phyloP scores from a whole-genome alignment of 2,797 vertebrate species.

The Glyptemys insculpta region DNA sequence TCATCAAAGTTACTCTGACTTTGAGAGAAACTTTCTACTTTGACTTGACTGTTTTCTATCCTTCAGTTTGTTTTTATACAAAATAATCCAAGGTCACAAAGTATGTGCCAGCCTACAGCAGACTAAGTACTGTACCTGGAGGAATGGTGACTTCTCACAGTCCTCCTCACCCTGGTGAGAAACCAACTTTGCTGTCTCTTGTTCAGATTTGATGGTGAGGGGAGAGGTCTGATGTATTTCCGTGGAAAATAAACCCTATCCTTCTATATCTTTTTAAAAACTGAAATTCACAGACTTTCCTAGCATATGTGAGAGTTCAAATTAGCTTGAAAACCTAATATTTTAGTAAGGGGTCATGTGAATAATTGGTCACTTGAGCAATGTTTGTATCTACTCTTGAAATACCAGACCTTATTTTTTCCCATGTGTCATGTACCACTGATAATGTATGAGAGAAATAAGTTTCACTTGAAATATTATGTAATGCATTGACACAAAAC shows the following conservation, averaged over 20 bases:
- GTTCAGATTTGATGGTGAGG: background rate
- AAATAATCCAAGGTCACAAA: background rate
- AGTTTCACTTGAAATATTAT: background rate
- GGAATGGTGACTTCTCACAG: background rate
- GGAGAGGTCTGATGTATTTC: background rate
- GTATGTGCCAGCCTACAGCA: background rate
- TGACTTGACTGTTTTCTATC: background rate
- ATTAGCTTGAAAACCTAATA: background rate
- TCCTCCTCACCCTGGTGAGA: background rate
- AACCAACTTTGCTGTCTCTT: background rate
- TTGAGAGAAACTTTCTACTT: background rate
- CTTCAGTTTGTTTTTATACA: background rate
- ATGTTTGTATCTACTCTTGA: background rate
- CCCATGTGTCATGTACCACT: accelerated
- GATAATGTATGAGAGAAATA: background rate
- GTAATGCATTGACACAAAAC: background rate
- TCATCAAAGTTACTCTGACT: background rate
- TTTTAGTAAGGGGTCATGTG: background rate
- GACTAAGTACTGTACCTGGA: background rate
- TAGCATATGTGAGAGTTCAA: background rate
- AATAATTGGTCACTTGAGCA: background rate
- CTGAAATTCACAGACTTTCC: background rate
- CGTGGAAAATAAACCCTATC: background rate
- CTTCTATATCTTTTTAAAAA: background rate
- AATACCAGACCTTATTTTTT: background rate